These are phyloP conservation scores for Pseudomyrmex sp. DNA, from an alignment of 1,140 invertebrate genomes.

Conservation along the genomic window DNA sequence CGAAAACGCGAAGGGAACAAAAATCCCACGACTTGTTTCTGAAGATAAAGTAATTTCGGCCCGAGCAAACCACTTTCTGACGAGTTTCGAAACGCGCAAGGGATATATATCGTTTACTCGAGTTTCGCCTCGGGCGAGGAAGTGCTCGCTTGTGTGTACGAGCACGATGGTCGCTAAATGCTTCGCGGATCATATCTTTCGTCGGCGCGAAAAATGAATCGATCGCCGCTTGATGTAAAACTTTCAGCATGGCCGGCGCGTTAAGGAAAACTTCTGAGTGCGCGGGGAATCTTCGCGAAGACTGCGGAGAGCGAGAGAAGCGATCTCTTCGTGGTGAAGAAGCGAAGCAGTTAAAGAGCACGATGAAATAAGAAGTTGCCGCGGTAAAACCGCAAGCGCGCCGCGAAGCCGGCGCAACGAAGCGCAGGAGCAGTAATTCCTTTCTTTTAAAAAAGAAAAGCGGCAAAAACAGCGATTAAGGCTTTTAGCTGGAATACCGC, in stretches of 20 bases:
- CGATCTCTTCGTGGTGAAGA: slow-evolving; percentile 47
- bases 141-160: slow-evolving; percentile 18
- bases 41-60: slow-evolving; percentile 57
- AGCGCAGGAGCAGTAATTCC: slow-evolving; percentile 62
- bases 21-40: slow-evolving; percentile 1
- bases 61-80: slow-evolving; percentile 7
- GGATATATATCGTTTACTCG: slow-evolving; percentile 21
- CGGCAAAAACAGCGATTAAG: slow-evolving; percentile 69
- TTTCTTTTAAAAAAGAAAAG: slow-evolving; percentile 46
- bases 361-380: slow-evolving; percentile 58
- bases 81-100: slow-evolving; percentile 12
- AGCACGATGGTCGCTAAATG: slow-evolving; percentile 12
- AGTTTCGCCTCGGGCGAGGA: not conserved
- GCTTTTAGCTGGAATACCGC: slow-evolving; percentile 70
- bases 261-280: slow-evolving; percentile 2
- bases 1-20: not conserved
- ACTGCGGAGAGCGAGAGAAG: slow-evolving; percentile 32
- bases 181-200: not conserved
- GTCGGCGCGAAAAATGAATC: not conserved
- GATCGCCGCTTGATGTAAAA: slow-evolving; percentile 42
- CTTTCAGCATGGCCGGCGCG: slow-evolving; percentile 36
- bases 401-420: slow-evolving; percentile 15
- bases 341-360: slow-evolving; percentile 47
- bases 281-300: slow-evolving; percentile 36
- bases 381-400: slow-evolving; percentile 45